Evolutionary conservation across 2,113 vertebrate genomes (phyloP).

Genomic region (Pterophyllum scalare): DNA sequence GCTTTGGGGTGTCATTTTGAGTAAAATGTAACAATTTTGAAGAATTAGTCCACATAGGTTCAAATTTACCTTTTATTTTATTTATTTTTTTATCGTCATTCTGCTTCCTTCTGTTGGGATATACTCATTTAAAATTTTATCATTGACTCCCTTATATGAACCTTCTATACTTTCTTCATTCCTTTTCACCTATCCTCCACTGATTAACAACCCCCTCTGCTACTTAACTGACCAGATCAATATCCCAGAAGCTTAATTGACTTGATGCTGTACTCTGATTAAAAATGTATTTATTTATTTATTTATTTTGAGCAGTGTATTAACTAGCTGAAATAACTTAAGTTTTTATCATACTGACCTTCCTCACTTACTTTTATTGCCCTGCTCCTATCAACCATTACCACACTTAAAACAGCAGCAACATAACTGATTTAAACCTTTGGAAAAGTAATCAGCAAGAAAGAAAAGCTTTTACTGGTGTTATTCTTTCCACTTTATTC

Average conservation of each 20-base stretch:
- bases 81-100: background rate
- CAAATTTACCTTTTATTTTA: slow-evolving; percentile 2
- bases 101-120: background rate
- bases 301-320: background rate
- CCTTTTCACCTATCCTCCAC: slow-evolving; percentile 22
- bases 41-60: slow-evolving; percentile 17
- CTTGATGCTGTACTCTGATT: too few species aligned
- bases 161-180: background rate
- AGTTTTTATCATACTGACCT: slow-evolving; percentile 31
- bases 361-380: background rate
- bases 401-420: background rate
- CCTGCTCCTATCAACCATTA: background rate
- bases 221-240: too few species aligned
- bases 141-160: slow-evolving; percentile 2
- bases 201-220: too few species aligned
- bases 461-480: background rate
- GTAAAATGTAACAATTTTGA: background rate
- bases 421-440: background rate
- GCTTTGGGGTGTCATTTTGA: background rate
- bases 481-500: background rate
- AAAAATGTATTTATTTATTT: too few species aligned
- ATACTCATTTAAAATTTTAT: background rate
- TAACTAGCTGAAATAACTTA: slow-evolving; percentile 25
- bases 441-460: background rate
- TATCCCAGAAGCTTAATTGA: too few species aligned